Evolutionary conservation across 2,888 invertebrate species (phyloP), one percentile per base, ranked within the genome.

Genomic region (Troides oblongomaculatus): DNA sequence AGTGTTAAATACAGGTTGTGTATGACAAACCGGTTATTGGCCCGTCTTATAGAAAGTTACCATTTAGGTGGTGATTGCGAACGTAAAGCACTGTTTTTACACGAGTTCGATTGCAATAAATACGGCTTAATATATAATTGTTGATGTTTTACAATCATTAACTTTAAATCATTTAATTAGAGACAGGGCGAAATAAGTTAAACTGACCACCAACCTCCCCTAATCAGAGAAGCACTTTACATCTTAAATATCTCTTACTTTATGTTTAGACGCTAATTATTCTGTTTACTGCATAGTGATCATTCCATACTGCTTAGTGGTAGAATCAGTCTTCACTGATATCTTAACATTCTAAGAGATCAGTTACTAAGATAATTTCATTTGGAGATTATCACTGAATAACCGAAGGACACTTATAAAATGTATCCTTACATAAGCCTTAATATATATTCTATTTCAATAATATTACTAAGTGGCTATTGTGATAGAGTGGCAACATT

Each of bases 1-100:
- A 67, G 70, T 67, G 70, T 71, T 67, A 67, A 71, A 67, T 71
- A 71, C 70, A 64, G 66, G 70, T 68, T 71, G 61, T 64, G 53
- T 64, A 68, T 71, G 67, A 71, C 64, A 64, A 71, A 71, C 70
- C 64, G 67, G 70, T 71, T 71, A 61, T 58, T 60, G 70, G 50
- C 25, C 60, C 62, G 67, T 67, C 67, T 61, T 64, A 68, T 71
- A 71, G 70, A 71, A 71, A 71, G 70, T 64, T 71, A 67, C 67
- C 57, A 58, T 71, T 71, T 68, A 68, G 64, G 64, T 25, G 62
- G 57, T 57, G 64, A 61, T 64, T 50, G 58, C 64, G 30, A 64
- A n/a, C 67, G 43, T 67, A 64, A 58, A 69, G 65, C 60, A 53
- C 23, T 18, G 59, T 66, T 59, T 60, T 66, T 66, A 70, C 66